Evolutionary conservation across 2,113 vertebrate species (phyloP).

Genomic region (Pollachius pollachius): DNA sequence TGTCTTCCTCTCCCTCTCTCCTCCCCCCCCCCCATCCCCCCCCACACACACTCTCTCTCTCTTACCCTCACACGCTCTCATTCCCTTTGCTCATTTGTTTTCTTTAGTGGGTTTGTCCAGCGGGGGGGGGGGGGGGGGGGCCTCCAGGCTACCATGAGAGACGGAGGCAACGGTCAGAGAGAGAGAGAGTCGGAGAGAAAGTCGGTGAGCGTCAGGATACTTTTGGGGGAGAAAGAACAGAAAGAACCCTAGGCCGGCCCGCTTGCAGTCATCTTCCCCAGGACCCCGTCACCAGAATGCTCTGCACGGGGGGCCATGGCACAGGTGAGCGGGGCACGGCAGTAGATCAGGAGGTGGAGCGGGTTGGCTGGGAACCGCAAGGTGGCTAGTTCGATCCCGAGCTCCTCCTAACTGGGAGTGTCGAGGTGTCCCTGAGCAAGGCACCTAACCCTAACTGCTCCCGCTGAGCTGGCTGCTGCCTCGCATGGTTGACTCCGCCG

Average conservation of each 20-base stretch:
- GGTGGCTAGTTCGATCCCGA: too few species aligned
- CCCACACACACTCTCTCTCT: background rate
- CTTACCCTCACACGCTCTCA: background rate
- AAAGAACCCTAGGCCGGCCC: background rate
- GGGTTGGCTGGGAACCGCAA: too few species aligned
- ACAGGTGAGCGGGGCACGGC: conserved; percentile 21
- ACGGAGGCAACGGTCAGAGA: background rate
- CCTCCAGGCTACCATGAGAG: background rate
- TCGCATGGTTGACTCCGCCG: too few species aligned
- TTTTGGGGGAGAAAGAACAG: background rate
- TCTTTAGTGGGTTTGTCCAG: background rate
- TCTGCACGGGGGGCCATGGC: conserved; percentile 17
- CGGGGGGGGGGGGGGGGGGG: background rate
- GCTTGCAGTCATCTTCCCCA: background rate
- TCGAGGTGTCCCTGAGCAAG: too few species aligned
- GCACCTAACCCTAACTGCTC: too few species aligned
- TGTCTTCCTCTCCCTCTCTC: too few species aligned
- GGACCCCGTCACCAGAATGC: conserved; percentile 18
- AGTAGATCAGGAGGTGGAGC: too few species aligned
- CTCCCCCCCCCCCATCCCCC: background rate
- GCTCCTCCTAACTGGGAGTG: too few species aligned
- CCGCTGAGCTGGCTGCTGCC: too few species aligned
- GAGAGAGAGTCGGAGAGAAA: background rate
- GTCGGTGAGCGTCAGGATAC: background rate
- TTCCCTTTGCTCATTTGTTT: conserved; percentile 2